Conservation (phyloP, 2,888 invertebrate genomes). For the Pollenia griseotomentosa region DNA sequence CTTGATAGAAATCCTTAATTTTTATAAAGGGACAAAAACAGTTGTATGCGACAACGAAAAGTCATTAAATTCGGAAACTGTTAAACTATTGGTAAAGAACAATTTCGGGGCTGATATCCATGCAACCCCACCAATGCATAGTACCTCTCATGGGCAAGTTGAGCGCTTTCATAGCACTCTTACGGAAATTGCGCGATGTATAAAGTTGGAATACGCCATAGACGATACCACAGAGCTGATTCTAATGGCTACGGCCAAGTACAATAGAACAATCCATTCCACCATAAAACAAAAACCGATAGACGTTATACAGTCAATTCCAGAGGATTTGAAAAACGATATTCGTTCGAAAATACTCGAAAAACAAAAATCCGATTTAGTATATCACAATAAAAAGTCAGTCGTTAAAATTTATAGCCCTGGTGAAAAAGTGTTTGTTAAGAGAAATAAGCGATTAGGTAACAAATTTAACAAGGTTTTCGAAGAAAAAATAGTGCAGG, state of each 20-base stretch:
- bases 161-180: background rate
- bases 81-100: constrained; percentile 3
- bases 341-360: no score
- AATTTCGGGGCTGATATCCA: no score
- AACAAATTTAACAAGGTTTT: no score
- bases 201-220: background rate
- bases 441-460: no score
- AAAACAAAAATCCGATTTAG: no score
- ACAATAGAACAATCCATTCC: background rate
- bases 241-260: background rate
- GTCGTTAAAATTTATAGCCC: no score
- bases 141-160: background rate
- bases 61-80: constrained; percentile 6
- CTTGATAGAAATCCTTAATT: constrained; percentile 15
- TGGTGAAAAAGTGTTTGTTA: no score
- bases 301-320: background rate
- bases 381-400: no score
- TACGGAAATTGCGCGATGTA: background rate
- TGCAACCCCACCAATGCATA: no score
- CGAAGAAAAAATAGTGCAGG: constrained; percentile 3
- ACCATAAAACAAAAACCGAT: background rate
- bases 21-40: constrained; percentile 24
- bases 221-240: background rate
- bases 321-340: no score
- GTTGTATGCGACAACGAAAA: background rate